These are phyloP conservation scores for Chroicocephalus ridibundus DNA, from an alignment of 2,113 vertebrate genomes.

Conservation along the genomic window DNA sequence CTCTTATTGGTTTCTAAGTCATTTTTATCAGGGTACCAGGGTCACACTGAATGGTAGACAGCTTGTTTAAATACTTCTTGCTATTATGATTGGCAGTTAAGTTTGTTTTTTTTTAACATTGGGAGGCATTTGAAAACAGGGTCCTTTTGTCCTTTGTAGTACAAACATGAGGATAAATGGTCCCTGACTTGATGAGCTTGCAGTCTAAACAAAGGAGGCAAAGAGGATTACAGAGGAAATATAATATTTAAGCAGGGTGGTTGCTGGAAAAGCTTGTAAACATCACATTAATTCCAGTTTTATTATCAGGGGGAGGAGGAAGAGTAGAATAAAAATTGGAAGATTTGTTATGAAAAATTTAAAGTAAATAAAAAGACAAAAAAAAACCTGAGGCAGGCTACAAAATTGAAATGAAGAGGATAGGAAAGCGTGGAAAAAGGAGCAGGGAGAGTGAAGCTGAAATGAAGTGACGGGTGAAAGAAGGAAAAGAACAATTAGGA, in stretches of 20 bases:
- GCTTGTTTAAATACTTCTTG: background rate
- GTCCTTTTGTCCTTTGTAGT: background rate
- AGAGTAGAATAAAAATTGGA: background rate
- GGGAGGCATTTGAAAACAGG: background rate
- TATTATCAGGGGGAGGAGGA: background rate
- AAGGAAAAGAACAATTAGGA: background rate
- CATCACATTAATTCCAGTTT: constrained; percentile 19
- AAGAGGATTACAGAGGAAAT: constrained; percentile 2
- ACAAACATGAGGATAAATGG: background rate
- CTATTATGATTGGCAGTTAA: background rate
- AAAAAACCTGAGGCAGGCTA: background rate
- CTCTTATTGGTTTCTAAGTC: background rate
- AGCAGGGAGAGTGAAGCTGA: background rate
- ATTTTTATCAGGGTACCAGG: background rate
- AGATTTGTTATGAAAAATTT: background rate
- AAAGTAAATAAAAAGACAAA: background rate
- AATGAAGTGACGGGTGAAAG: background rate
- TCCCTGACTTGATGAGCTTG: background rate
- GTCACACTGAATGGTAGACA: background rate
- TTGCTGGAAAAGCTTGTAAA: background rate
- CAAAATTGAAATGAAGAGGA: background rate
- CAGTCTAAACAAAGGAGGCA: constrained; percentile 19
- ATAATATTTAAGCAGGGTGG: background rate
- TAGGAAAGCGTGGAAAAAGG: background rate
- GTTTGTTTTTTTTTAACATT: background rate